phyloP scores from a whole-genome alignment of 2,888 invertebrate genomes.

The Drosophila ustulata region DNA sequence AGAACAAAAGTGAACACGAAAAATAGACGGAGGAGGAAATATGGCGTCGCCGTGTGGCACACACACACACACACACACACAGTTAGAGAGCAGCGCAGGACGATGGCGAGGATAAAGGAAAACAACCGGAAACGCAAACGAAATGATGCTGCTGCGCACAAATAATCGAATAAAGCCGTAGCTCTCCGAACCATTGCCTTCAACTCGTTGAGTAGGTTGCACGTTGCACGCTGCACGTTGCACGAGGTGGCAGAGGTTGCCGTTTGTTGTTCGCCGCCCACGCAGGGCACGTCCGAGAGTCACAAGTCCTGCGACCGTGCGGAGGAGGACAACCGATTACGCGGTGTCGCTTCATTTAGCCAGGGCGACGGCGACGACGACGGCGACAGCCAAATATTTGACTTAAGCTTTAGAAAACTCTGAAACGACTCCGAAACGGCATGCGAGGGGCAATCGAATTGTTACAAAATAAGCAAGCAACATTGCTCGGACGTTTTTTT shows the following conservation, averaged over 20 bases:
- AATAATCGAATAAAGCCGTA: slow-evolving; percentile 71
- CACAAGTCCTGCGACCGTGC: slow-evolving; percentile 9
- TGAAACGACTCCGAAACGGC: slow-evolving; percentile 3
- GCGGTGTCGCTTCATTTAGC: slow-evolving; percentile 71
- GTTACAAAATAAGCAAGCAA: neutral
- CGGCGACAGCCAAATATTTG: slow-evolving; percentile 63
- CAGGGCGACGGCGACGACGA: slow-evolving; percentile 11
- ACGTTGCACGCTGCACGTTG: too few species aligned
- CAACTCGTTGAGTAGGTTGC: neutral
- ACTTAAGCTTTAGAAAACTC: slow-evolving; percentile 51
- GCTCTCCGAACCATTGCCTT: slow-evolving; percentile 24
- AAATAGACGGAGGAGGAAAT: slow-evolving; percentile 53
- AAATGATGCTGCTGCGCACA: slow-evolving; percentile 76
- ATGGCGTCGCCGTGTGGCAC: slow-evolving; percentile 65
- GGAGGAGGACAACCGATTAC: slow-evolving; percentile 53
- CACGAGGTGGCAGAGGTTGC: too few species aligned
- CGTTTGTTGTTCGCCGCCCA: neutral
- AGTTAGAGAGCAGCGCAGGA: slow-evolving; percentile 57
- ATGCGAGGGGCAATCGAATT: slow-evolving; percentile 27
- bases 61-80: neutral
- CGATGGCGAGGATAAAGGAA: slow-evolving; percentile 49
- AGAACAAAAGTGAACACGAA: slow-evolving; percentile 12
- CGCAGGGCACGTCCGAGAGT: slow-evolving; percentile 13
- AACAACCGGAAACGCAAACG: slow-evolving; percentile 74
- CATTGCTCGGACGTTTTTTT: too few species aligned